Evolutionary conservation across 2,888 invertebrate genomes (phyloP), one percentile per base, ranked within the genome.

Genomic region (Caenorhabditis zanzibari): DNA sequence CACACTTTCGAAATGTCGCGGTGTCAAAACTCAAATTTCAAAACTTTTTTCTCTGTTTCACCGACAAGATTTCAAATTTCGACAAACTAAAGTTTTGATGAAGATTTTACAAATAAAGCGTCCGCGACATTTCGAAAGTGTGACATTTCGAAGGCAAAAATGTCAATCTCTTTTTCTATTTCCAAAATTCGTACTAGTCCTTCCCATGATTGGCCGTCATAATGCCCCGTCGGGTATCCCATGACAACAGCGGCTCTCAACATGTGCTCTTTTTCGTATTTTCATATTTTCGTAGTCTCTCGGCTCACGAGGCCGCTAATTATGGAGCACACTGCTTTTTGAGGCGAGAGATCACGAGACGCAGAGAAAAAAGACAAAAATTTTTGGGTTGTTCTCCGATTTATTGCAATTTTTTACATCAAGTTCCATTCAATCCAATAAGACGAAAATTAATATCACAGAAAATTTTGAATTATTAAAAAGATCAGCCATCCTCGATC

Each of bases 371-470:
- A 5, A 26, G 44, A 63, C 26, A 35, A n/a, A 58, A 4, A n/a
- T 28, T 52, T 56, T 26, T 14, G 19, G 24, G 41, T 44, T 63
- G 41, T 28, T 14, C 63, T 66, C 49, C 66, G 49, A 66, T 54
- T 63, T 64, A 35, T 64, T 74, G 10, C 47, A 47, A 28, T 35
- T 58, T 44, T 44, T 63, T 38, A 24, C 75, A 75, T 75, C 75
- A 56, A 75, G 4, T 75, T 66, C 75, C 66, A 74, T 74, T 74
- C 74, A 56, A 73, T 63, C 73, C 73, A 61, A 61, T 32, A 12
- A 35, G 10, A 32, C n/a, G 19, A 22, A 44, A 22, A 49, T 32
- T 2, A 41, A 41, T 28, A 58, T 59, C 47, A 63, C 49, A 61
- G 61, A 59, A 52, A 64, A 63, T 61, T 73, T 61, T 12, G 28